A percentile compares a stretch with the other conserved stretches of the same genome.
These are phyloP conservation scores for Ursus arctos DNA, from an alignment of 2,113 vertebrate species.

Conservation along the genomic window DNA sequence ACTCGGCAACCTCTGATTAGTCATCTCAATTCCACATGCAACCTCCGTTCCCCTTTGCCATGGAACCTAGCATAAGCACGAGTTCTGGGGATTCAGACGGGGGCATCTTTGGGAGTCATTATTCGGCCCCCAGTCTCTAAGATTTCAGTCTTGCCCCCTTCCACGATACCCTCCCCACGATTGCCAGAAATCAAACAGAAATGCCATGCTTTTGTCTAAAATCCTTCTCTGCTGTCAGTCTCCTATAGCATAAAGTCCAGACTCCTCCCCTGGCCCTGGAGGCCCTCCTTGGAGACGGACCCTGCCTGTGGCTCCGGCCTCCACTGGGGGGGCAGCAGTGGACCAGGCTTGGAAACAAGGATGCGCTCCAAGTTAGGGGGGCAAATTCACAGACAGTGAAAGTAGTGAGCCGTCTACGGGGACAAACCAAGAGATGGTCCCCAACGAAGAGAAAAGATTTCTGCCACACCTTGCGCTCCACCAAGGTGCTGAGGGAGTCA, in stretches of 20 bases:
- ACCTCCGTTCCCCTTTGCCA: neutral
- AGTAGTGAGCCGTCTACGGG: neutral
- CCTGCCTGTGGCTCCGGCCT: neutral
- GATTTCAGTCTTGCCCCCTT: neutral
- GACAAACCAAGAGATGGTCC: neutral
- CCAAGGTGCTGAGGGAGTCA: neutral
- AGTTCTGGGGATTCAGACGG: neutral
- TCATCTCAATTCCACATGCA: neutral
- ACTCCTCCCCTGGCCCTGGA: neutral
- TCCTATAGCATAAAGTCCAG: neutral
- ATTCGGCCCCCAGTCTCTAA: neutral
- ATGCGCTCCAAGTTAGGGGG: neutral
- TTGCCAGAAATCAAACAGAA: neutral
- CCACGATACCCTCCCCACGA: accelerated
- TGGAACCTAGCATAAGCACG: neutral
- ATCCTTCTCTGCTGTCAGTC: neutral
- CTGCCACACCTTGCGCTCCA: neutral
- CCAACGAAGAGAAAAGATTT: neutral
- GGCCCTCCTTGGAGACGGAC: neutral
- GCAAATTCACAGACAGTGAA: neutral
- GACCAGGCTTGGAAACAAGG: neutral
- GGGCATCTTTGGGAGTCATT: neutral
- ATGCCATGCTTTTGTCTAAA: neutral
- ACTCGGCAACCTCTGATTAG: neutral
- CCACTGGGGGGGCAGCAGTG: neutral